Evolutionary conservation across 2,797 vertebrate genomes (phyloP), one percentile per base, ranked within the genome.

Genomic region (Falco naumanni): DNA sequence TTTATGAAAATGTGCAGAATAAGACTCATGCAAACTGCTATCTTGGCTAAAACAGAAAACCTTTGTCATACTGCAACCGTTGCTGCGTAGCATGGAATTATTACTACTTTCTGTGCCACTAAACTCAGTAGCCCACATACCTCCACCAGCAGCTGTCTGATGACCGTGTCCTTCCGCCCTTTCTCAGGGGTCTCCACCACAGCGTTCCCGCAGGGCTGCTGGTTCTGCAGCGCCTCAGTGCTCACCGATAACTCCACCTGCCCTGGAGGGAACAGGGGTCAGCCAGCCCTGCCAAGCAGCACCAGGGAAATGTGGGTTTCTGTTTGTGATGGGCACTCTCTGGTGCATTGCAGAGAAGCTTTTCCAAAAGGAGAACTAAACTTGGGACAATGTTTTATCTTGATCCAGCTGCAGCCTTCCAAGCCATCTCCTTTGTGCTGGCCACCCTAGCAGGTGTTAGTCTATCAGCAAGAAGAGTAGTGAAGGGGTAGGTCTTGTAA

Each of bases 121-220:
- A 22, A 54, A 87, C 39, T 10, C 9, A 72, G 31, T 39, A 84
- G 16, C 54, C 57, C 77, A 25, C 68, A 0, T 63, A 96, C 95
- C 96, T 96, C 96, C 87, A 96, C 96, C 92, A 98, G 60, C 45
- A 98, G 94, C 37, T 96, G 31, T 39, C 95, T 98, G 92, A 97
- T 95, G 83, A 98, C 48, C 0, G 74, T 97, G 85, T 97, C 97
- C 69, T 92, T 97, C 59, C 19, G 5, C 5, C 96, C 96, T 72
- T 96, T 87, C 91, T 84, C 53, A 29, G 95, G 93, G 5, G n/a
- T 76, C 48, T 96, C 84, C 65, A 95, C 87, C 4, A 95, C 20
- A 21, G 65, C 0, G 0, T 96, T 97, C 17, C 95, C 60, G 0
- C 97, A 97, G 18, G 88, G 92, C 28, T 93, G 89, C 37, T 91